Evolutionary conservation across 92 coral and sea anemone genomes (phyloP).

Genomic region (Pocillopora meandrina): DNA sequence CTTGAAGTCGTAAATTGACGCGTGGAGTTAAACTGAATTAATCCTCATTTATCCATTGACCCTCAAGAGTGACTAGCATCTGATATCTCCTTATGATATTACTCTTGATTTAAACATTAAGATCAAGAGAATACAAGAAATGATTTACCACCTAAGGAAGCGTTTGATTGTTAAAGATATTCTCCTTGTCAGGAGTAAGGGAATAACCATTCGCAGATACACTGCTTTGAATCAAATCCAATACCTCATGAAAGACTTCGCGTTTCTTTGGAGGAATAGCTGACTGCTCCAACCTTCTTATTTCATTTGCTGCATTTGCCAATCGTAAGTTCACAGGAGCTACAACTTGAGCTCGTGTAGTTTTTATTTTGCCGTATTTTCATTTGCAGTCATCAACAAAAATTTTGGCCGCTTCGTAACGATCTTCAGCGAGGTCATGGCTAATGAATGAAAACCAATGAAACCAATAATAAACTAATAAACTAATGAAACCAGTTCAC

Average conservation of each 20-base stretch:
- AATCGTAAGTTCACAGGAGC: background rate
- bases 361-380: background rate
- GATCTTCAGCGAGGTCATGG: background rate
- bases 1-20: too few species aligned
- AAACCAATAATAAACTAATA: too few species aligned
- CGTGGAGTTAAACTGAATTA: too few species aligned
- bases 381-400: slow-evolving; percentile 31
- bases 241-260: background rate
- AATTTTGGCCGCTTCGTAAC: background rate
- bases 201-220: background rate
- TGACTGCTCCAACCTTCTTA: background rate
- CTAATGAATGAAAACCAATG: background rate
- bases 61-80: too few species aligned
- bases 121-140: too few species aligned
- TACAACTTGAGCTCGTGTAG: background rate
- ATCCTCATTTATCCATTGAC: too few species aligned
- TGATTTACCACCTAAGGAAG: background rate
- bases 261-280: background rate
- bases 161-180: background rate
- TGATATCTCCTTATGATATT: too few species aligned
- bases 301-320: background rate
- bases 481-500: background rate
- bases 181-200: background rate
- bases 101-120: too few species aligned
- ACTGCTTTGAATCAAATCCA: background rate